Base-by-base conservation (phyloP, 2,888 invertebrate genomes). In the Euspilapteryx auroguttella region DNA sequence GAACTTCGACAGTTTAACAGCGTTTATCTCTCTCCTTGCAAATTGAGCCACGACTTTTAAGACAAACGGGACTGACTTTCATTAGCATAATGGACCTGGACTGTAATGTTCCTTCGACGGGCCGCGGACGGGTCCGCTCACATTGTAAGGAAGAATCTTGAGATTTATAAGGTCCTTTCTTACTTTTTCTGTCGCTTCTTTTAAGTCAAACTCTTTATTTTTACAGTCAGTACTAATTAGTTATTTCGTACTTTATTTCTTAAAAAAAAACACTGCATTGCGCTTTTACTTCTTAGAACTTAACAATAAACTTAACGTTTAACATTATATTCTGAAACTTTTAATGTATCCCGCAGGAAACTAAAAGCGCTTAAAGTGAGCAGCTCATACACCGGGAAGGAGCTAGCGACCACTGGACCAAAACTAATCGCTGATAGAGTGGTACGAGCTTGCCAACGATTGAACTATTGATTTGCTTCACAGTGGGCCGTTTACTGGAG, bases 1-100 rank as follows among this genome's bases (percentile, higher is more conserved):
- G 71, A 71, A 71, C 69, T 75, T 75, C 71, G 73, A 75, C 73
- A 71, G 73, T 75, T 75, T 73, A 75, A 71, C 73, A 71, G 69
- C 73, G 71, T 73, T 75, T 75, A 75, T 75, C 73, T 73, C 68
- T 65, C 68, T 66, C 66, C 66, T 73, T 69, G 73, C 73, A 75
- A 73, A 75, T 75, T 75, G 73, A 75, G 73, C 71, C 66, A 69
- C 73, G 73, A 73, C 71, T 73, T 29, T 75, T 63, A 68, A 75
- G 73, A 75, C 73, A 75, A 75, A 75, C 73, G 68, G 69, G 63
- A 71, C 61, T 68, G 69, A 63, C 63, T 71, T 68, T 75, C 28
- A 30, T 30, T 28, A 30, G 13, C 30, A 32, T 29, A 27, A 29
- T 32, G 29, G 29, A 20, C 17, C 11, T 32, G 29, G 29, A 24